Conservation (phyloP, 2,888 invertebrate species). For the Melinaea marsaeus region DNA sequence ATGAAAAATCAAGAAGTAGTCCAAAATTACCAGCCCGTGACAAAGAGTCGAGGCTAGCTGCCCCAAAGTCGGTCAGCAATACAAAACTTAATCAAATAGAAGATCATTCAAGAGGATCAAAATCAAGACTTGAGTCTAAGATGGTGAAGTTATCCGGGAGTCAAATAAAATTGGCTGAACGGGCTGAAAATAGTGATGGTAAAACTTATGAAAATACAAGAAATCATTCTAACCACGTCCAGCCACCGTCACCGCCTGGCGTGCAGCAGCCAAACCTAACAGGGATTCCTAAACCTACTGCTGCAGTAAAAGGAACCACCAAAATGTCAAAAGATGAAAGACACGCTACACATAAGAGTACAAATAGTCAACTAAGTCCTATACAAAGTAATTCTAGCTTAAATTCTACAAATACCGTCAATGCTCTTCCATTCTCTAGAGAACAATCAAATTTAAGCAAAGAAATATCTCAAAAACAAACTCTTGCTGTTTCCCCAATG, state of each 20-base stretch:
- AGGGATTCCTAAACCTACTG: conserved; percentile 93
- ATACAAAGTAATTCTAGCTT: conserved; percentile 78
- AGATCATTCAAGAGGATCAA: conserved; percentile 59
- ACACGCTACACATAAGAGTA: conserved; percentile 74
- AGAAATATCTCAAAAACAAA: conserved; percentile 72
- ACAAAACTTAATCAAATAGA: conserved; percentile 71
- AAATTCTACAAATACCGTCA: conserved; percentile 73
- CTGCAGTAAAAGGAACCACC: conserved; percentile 93
- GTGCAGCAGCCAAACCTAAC: conserved; percentile 60
- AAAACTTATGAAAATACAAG: conserved; percentile 50
- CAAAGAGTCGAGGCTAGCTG: conserved; percentile 73
- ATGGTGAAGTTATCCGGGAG: conserved; percentile 72
- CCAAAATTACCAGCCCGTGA: conserved; percentile 68
- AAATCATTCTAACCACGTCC: conserved; percentile 45
- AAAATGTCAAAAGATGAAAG: conserved; percentile 82
- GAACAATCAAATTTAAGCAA: conserved; percentile 75
- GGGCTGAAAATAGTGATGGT: conserved; percentile 48
- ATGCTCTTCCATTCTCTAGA: conserved; percentile 69
- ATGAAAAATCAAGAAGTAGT: conserved; percentile 69
- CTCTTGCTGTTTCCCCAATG: conserved; percentile 86
- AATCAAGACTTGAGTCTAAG: conserved; percentile 60
- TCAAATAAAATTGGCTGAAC: conserved; percentile 64
- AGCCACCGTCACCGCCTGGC: conserved; percentile 50
- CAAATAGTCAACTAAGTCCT: conserved; percentile 76
- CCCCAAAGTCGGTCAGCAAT: conserved; percentile 73